Evolutionary conservation across 2,113 vertebrate genomes (phyloP).

Genomic region (Emydura subglobosa): DNA sequence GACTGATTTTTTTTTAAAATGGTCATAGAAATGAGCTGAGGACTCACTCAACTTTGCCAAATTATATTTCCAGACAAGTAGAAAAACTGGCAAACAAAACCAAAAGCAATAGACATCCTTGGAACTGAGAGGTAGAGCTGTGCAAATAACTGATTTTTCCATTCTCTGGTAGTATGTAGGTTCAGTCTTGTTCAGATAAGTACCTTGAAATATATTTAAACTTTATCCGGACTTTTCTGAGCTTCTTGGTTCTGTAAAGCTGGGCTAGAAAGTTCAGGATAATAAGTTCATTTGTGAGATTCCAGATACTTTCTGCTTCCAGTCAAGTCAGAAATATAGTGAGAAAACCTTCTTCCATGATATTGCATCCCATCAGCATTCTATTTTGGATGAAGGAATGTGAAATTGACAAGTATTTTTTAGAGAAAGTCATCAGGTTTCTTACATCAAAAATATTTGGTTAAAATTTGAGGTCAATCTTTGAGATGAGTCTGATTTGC

Average conservation of each 20-base stretch:
- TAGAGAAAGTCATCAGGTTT: not conserved
- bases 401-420: not conserved
- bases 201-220: not conserved
- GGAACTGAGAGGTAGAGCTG: not conserved
- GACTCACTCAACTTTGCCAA: not conserved
- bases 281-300: not conserved
- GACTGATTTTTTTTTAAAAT: not conserved
- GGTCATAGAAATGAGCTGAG: not conserved
- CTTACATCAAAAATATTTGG: not conserved
- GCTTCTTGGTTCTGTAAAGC: not conserved
- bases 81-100: not conserved
- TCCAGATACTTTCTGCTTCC: not conserved
- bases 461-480: not conserved
- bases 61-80: not conserved
- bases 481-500: not conserved
- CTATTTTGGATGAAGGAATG: not conserved
- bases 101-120: not conserved
- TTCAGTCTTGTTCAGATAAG: not conserved
- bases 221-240: not conserved
- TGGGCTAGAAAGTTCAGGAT: not conserved
- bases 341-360: accelerated
- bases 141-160: not conserved
- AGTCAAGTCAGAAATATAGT: not conserved
- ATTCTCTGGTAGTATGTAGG: not conserved
- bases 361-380: not conserved